Conservation (phyloP, 2,888 invertebrate species). For the Sphaerophoria rueppellii region DNA sequence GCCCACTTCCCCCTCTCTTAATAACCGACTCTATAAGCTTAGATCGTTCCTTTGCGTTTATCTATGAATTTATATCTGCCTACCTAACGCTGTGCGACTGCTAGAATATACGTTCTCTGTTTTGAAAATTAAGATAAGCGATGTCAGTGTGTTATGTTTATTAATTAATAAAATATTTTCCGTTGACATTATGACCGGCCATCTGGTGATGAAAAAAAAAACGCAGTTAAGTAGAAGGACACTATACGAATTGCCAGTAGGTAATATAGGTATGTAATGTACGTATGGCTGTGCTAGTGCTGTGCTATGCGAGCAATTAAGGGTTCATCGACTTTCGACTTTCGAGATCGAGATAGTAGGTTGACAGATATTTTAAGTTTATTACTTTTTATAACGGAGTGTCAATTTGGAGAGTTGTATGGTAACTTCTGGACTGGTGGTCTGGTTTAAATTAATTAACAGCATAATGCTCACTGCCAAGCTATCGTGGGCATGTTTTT, state of each 20-base stretch:
- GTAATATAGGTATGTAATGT: no score
- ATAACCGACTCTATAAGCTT: neutral
- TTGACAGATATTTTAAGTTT: slow-evolving; percentile 50
- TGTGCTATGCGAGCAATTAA: slow-evolving; percentile 56
- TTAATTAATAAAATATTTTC: slow-evolving; percentile 61
- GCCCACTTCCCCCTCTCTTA: no score
- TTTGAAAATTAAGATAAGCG: slow-evolving; percentile 27
- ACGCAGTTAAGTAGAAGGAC: neutral
- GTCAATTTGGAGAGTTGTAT: neutral
- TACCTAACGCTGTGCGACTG: neutral
- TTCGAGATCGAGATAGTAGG: neutral
- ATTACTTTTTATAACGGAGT: neutral
- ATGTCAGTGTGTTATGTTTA: slow-evolving; percentile 37
- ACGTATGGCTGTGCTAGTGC: neutral
- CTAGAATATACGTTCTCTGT: slow-evolving; percentile 6
- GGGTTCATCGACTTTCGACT: slow-evolving; percentile 56
- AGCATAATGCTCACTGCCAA: neutral
- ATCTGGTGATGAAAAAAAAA: slow-evolving; percentile 41
- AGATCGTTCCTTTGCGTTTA: neutral
- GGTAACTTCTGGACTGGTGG: slow-evolving; percentile 23
- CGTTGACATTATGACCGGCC: slow-evolving; percentile 59
- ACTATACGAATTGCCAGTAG: neutral
- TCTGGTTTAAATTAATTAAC: slow-evolving; percentile 37
- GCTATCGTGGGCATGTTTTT: slow-evolving; percentile 51
- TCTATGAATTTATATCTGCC: neutral